phyloP scores from a whole-genome alignment of 2,888 invertebrate genomes.

The Standfussiana lucernea region DNA sequence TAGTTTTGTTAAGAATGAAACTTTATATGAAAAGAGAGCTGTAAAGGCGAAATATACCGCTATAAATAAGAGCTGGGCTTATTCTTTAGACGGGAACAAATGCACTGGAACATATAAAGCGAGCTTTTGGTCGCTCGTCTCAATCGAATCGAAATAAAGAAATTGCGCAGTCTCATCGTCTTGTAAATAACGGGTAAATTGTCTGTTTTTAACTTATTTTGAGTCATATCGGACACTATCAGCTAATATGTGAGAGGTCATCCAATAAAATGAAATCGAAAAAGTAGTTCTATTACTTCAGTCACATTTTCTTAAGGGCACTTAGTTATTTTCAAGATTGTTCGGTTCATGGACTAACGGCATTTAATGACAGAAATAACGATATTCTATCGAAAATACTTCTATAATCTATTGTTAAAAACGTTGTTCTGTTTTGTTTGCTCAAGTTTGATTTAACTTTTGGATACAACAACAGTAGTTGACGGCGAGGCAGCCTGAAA shows the following conservation, averaged over 20 bases:
- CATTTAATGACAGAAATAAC: background rate
- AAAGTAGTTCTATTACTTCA: slow-evolving; percentile 70
- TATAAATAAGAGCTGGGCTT: slow-evolving; percentile 80
- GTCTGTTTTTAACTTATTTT: slow-evolving; percentile 77
- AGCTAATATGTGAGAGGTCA: slow-evolving; percentile 71
- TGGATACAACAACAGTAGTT: slow-evolving; percentile 24
- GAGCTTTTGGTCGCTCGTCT: slow-evolving; percentile 69
- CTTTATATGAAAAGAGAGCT: slow-evolving; percentile 71
- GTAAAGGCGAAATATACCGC: slow-evolving; percentile 77
- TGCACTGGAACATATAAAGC: slow-evolving; percentile 73
- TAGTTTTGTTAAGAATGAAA: slow-evolving; percentile 62
- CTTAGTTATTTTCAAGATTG: background rate
- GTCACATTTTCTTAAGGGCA: slow-evolving; percentile 26
- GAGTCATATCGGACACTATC: slow-evolving; percentile 77
- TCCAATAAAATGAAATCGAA: slow-evolving; percentile 81
- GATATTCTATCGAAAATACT: background rate
- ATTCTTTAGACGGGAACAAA: slow-evolving; percentile 73
- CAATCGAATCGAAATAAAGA: slow-evolving; percentile 80
- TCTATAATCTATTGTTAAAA: slow-evolving; percentile 12
- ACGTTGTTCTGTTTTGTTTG: background rate
- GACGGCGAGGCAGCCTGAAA: slow-evolving; percentile 63
- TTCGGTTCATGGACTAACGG: background rate
- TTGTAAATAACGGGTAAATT: slow-evolving; percentile 81
- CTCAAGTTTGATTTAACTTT: slow-evolving; percentile 40
- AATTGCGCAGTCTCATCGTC: slow-evolving; percentile 81